Evolutionary conservation across 2,888 invertebrate genomes (phyloP).

Genomic region (Xestia c-nigrum): DNA sequence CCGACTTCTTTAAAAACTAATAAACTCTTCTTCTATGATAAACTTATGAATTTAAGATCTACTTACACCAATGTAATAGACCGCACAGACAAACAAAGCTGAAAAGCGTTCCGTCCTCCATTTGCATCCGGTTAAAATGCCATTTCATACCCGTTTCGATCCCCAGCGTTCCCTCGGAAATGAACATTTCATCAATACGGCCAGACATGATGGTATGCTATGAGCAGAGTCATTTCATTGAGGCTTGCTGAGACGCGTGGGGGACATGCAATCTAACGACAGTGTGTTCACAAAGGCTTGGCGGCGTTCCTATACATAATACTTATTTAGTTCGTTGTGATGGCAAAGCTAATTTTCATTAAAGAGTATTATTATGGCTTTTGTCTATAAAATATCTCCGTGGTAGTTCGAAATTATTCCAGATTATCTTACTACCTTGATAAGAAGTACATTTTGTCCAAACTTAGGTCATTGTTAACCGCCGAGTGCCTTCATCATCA

Average conservation of each 20-base stretch:
- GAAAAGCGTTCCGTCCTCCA: not conserved
- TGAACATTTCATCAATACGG: conserved; percentile 46
- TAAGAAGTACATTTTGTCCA: not conserved
- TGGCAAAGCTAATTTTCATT: not conserved
- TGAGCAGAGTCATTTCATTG: conserved; percentile 41
- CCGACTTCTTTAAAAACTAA: too few species aligned
- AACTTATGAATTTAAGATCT: not conserved
- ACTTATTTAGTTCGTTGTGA: not conserved
- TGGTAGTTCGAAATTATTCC: not conserved
- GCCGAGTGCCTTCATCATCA: not conserved
- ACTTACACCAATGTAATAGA: not conserved
- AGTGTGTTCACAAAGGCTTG: not conserved
- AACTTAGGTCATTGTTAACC: not conserved
- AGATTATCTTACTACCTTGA: not conserved
- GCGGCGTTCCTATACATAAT: not conserved
- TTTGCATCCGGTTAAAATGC: not conserved
- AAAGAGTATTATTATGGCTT: not conserved
- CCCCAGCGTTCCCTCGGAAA: conserved; percentile 16
- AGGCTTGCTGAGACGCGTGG: conserved; percentile 30
- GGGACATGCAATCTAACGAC: conserved; percentile 39
- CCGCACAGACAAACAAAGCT: not conserved
- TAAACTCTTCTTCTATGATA: not conserved
- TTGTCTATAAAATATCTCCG: not conserved
- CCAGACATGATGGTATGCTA: conserved; percentile 47
- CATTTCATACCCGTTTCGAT: not conserved